A percentile compares a stretch with the other conserved stretches of the same genome.
These are phyloP conservation scores for Leucania comma DNA, from an alignment of 2,888 invertebrate genomes.

Conservation along the genomic window DNA sequence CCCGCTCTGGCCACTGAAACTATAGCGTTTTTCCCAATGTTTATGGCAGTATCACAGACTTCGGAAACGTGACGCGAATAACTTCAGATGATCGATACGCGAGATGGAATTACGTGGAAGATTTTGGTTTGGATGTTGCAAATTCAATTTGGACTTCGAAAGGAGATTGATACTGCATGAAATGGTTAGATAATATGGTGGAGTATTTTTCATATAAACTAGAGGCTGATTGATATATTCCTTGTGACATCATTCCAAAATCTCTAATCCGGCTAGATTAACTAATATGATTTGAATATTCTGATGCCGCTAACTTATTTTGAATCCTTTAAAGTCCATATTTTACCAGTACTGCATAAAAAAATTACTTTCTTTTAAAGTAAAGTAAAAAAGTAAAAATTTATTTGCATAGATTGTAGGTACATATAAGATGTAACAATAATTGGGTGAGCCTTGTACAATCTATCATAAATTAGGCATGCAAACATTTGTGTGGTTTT, in stretches of 20 bases:
- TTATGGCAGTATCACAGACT: constrained; percentile 86
- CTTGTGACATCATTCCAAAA: neutral
- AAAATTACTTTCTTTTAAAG: neutral
- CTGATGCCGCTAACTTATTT: neutral
- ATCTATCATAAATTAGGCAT: too few relatives aligned
- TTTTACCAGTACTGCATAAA: neutral
- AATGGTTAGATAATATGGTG: neutral
- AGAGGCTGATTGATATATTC: neutral
- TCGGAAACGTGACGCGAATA: constrained; percentile 66
- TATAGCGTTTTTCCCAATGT: constrained; percentile 82
- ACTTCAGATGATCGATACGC: constrained; percentile 59
- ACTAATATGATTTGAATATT: neutral
- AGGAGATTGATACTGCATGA: constrained; percentile 32
- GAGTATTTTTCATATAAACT: neutral
- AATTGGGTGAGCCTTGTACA: too few relatives aligned
- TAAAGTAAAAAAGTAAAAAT: too few relatives aligned
- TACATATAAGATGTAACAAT: too few relatives aligned
- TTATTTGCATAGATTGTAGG: too few relatives aligned
- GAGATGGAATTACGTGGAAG: constrained; percentile 55
- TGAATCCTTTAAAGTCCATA: neutral
- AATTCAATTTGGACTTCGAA: constrained; percentile 51
- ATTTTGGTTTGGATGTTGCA: constrained; percentile 54
- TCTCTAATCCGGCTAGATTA: too few relatives aligned
- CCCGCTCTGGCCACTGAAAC: constrained; percentile 62
- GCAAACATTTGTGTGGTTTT: too few relatives aligned